phyloP scores from a whole-genome alignment of 2,113 vertebrate species.

The Polyodon spathula region DNA sequence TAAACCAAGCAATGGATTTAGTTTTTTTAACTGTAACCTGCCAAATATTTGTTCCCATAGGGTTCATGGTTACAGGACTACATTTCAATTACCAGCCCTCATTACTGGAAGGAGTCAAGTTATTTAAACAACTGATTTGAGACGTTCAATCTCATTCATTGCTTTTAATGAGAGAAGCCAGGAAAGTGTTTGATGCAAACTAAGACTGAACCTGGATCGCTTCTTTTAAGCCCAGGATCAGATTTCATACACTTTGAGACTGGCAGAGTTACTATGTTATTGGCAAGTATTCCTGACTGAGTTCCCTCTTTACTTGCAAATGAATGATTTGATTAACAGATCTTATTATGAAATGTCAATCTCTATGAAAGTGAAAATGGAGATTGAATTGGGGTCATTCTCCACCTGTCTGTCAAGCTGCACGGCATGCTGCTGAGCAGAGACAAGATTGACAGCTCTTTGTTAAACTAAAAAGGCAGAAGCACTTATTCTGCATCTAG shows the following conservation, averaged over 20 bases:
- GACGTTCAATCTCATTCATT: constrained; percentile 23
- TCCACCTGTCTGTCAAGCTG: constrained; percentile 47
- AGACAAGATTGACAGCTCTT: constrained; percentile 21
- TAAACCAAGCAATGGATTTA: no score
- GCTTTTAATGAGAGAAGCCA: constrained; percentile 9
- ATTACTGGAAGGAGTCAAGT: constrained; percentile 33
- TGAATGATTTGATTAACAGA: constrained; percentile 66
- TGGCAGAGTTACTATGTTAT: constrained; percentile 14
- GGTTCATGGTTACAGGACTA: no score
- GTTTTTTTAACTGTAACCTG: no score
- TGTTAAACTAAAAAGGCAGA: constrained; percentile 18
- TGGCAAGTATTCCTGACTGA: constrained; percentile 38
- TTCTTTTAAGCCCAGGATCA: constrained; percentile 29
- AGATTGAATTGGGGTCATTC: constrained; percentile 44
- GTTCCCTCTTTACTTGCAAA: constrained; percentile 49
- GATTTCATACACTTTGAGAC: constrained; percentile 32
- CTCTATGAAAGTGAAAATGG: constrained; percentile 42
- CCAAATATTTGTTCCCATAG: no score
- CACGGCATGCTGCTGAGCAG: constrained; percentile 26
- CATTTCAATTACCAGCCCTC: neutral
- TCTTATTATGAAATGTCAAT: constrained; percentile 59
- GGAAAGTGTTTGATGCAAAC: constrained; percentile 12
- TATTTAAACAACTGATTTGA: constrained; percentile 31
- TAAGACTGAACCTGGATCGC: no score
- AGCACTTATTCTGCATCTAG: constrained; percentile 7